These are phyloP conservation scores for Fulmarus glacialis DNA, from an alignment of 2,113 vertebrate species.

Conservation along the genomic window DNA sequence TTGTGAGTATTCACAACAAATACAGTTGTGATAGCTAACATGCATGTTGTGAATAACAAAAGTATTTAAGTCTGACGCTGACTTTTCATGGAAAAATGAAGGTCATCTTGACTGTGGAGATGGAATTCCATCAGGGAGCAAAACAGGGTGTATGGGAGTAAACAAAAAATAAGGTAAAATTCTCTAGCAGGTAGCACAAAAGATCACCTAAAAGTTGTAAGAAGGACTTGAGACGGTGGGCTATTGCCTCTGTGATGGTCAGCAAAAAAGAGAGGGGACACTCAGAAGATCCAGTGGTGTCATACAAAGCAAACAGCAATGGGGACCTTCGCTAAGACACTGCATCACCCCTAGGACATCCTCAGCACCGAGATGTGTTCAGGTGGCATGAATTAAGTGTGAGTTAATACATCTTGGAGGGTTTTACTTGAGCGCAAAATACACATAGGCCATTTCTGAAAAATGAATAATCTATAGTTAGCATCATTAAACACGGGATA, in stretches of 20 bases:
- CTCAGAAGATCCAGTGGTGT: neutral
- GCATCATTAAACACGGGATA: conserved; percentile 16
- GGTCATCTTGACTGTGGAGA: fast-evolving
- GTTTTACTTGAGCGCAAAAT: neutral
- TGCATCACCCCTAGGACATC: neutral
- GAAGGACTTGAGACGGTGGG: neutral
- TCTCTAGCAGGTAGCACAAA: neutral
- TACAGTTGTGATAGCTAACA: neutral
- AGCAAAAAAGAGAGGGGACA: neutral
- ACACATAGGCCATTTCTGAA: neutral
- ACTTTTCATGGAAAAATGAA: neutral
- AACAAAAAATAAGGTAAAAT: neutral
- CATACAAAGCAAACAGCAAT: neutral
- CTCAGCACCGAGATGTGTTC: neutral
- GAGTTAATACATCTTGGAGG: neutral
- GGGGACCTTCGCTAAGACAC: neutral
- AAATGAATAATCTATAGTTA: conserved; percentile 39
- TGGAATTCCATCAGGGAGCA: neutral
- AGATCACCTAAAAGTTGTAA: neutral
- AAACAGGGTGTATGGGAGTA: neutral
- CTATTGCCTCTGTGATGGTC: neutral
- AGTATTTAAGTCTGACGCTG: neutral
- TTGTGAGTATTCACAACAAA: neutral
- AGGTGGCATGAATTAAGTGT: neutral
- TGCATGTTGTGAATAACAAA: neutral